Percentiles rank a stretch among this genome's conserved stretches.
phyloP scores from a whole-genome alignment of 2,888 invertebrate species.

The Pseudoips prasinana region DNA sequence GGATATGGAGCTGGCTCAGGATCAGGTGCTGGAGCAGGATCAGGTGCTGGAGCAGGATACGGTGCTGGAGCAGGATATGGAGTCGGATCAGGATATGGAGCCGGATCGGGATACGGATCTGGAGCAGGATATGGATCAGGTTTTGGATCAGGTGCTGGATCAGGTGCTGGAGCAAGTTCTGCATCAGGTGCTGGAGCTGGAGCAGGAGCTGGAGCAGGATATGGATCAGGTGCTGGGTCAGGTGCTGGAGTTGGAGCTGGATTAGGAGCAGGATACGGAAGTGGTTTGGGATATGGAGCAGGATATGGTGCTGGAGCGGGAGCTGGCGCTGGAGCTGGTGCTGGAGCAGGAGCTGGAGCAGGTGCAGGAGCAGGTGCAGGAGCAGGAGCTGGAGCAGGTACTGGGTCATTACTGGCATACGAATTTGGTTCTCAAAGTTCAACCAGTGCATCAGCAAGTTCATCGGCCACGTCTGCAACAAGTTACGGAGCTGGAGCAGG shows the following conservation, averaged over 20 bases:
- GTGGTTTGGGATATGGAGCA: no score
- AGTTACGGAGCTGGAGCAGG: neutral
- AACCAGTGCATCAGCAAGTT: neutral
- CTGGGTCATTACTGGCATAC: no score
- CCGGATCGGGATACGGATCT: neutral
- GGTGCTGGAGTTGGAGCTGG: no score
- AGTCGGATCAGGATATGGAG: no score
- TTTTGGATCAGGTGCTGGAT: neutral
- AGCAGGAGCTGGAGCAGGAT: slow-evolving; percentile 1
- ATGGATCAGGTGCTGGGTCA: no score
- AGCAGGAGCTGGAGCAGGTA: neutral
- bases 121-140: neutral
- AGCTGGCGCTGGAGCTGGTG: slow-evolving; percentile 4
- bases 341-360: slow-evolving; percentile 6
- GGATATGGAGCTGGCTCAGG: neutral
- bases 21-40: neutral
- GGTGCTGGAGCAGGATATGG: slow-evolving; percentile 1
- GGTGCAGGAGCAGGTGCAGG: slow-evolving; percentile 3
- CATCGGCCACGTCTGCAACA: neutral
- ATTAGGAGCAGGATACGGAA: no score
- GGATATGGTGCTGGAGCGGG: neutral
- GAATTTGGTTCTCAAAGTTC: neutral
- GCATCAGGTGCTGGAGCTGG: slow-evolving; percentile 7
- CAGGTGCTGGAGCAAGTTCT: slow-evolving; percentile 4
- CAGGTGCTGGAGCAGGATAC: neutral